These are phyloP conservation scores for Periophthalmus modestus DNA, from an alignment of 2,113 vertebrate species.

Conservation along the genomic window DNA sequence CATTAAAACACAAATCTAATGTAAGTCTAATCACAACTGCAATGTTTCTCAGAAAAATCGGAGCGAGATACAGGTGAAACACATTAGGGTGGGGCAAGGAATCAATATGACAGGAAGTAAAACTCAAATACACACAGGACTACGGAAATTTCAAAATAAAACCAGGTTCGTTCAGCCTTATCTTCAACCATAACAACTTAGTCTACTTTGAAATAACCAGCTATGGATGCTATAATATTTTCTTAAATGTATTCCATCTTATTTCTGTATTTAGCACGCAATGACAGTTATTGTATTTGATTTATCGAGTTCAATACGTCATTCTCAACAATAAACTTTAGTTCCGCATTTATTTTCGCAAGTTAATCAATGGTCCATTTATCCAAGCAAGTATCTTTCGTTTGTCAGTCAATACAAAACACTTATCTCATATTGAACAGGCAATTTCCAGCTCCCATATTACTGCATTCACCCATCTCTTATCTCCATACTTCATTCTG, in stretches of 20 bases:
- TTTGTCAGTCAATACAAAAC: slow-evolving; percentile 14
- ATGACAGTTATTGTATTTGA: not conserved
- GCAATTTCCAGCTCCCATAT: not conserved
- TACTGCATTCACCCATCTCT: not conserved
- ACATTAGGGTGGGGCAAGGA: no score
- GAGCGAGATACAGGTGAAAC: no score
- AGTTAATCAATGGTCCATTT: not conserved
- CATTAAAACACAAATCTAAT: no score
- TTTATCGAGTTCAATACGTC: not conserved
- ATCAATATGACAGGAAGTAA: no score
- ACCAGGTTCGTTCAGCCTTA: no score
- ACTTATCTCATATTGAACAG: not conserved
- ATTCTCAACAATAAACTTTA: not conserved
- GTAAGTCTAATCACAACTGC: no score
- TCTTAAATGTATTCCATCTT: not conserved
- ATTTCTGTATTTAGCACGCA: not conserved
- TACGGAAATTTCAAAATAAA: no score
- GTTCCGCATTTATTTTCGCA: not conserved
- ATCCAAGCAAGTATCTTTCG: not conserved
- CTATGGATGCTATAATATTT: not conserved
- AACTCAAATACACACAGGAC: no score
- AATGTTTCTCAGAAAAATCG: no score
- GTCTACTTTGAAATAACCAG: not conserved
- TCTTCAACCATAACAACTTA: no score
- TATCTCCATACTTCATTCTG: slow-evolving; percentile 7